These are phyloP conservation scores for Phrynosoma platyrhinos DNA, from an alignment of 2,113 vertebrate genomes.

Conservation along the genomic window DNA sequence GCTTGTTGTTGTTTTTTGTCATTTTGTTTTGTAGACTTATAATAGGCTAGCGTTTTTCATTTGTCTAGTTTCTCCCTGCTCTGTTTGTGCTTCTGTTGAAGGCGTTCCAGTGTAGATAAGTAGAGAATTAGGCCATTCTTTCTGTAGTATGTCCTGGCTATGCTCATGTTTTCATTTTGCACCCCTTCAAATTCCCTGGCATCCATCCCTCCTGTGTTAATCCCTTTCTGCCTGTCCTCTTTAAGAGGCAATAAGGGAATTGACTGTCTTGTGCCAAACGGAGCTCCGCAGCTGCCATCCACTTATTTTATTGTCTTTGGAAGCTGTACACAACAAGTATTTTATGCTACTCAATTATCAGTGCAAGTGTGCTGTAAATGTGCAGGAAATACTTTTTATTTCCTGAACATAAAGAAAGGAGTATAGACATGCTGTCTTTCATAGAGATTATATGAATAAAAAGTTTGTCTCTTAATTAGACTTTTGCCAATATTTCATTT, in stretches of 20 bases:
- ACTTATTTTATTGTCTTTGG: slow-evolving; percentile 25
- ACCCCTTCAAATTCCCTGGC: slow-evolving; percentile 22
- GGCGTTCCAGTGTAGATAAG: neutral
- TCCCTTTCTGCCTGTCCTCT: neutral
- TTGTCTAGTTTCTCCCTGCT: neutral
- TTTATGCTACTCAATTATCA: slow-evolving; percentile 16
- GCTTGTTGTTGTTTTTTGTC: too few relatives aligned
- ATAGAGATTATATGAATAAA: neutral
- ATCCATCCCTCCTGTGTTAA: neutral
- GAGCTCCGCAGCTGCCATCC: slow-evolving; percentile 4
- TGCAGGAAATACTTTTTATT: slow-evolving; percentile 14
- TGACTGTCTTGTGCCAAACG: slow-evolving; percentile 12
- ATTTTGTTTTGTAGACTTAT: neutral
- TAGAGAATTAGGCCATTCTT: neutral
- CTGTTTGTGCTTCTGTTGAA: neutral
- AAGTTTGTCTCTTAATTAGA: neutral
- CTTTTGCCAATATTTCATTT: neutral
- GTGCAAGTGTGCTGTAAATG: slow-evolving; percentile 5
- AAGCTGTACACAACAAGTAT: neutral
- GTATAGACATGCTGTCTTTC: neutral
- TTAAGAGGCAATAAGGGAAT: slow-evolving; percentile 10
- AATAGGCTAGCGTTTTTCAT: neutral
- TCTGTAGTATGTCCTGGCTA: neutral
- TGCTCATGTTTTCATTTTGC: neutral
- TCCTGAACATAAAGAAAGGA: neutral